phyloP scores from a whole-genome alignment of 2,888 invertebrate genomes.

The Gastrophysa polygoni region DNA sequence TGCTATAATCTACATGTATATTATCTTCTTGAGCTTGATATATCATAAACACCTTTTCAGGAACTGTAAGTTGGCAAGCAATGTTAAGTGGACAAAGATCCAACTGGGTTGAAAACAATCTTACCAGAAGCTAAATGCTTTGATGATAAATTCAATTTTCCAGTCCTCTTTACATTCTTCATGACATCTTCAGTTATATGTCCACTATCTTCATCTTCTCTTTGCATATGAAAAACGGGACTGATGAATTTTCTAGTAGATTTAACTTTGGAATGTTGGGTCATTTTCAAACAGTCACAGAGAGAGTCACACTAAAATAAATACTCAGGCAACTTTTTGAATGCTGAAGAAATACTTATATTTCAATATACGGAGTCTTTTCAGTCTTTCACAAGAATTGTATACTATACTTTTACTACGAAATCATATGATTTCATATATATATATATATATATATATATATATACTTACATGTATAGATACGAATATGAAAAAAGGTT shows the following conservation, averaged over 20 bases:
- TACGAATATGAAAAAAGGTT: too few relatives aligned
- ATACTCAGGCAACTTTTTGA: too few relatives aligned
- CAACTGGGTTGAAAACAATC: slow-evolving; percentile 19
- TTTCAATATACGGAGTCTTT: too few relatives aligned
- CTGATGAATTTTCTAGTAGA: slow-evolving; percentile 54
- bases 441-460: too few relatives aligned
- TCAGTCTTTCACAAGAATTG: too few relatives aligned
- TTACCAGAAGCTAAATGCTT: slow-evolving; percentile 75
- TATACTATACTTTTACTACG: too few relatives aligned
- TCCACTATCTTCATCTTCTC: slow-evolving; percentile 71
- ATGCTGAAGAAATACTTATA: too few relatives aligned
- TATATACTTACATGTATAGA: too few relatives aligned
- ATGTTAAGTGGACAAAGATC: not conserved
- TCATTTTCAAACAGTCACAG: slow-evolving; percentile 1
- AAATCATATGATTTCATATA: too few relatives aligned
- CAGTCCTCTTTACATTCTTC: slow-evolving; percentile 80
- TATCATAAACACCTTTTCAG: slow-evolving; percentile 75
- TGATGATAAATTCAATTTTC: slow-evolving; percentile 79
- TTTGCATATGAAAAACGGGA: slow-evolving; percentile 75
- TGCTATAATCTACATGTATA: slow-evolving; percentile 64
- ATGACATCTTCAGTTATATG: slow-evolving; percentile 73
- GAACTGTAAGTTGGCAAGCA: slow-evolving; percentile 61
- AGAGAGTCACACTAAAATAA: not conserved
- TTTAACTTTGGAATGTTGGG: slow-evolving; percentile 47
- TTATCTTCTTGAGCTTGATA: slow-evolving; percentile 70